Evolutionary conservation across 2,888 invertebrate genomes (phyloP).

Genomic region (Phyllotreta cruciferae): DNA sequence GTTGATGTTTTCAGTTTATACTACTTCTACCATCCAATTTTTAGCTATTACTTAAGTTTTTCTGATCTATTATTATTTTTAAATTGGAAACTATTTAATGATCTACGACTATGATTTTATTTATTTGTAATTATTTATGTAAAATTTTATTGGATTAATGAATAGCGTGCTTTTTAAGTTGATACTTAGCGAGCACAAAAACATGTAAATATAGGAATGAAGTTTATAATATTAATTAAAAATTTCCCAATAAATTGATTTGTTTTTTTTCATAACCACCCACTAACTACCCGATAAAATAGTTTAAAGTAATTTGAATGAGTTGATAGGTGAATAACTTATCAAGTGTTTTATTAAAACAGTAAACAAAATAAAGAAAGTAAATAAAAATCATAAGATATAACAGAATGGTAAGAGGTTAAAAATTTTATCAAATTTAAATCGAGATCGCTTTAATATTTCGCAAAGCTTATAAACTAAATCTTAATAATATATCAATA

Average conservation of each 20-base stretch:
- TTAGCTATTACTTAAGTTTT: conserved; percentile 7
- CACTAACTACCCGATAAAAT: not conserved
- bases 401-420: conserved; percentile 52
- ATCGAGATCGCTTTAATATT: conserved; percentile 60
- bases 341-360: conserved; percentile 46
- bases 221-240: conserved; percentile 41
- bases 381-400: conserved; percentile 42
- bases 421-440: conserved; percentile 53
- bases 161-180: conserved; percentile 51
- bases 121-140: conserved; percentile 48
- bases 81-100: conserved; percentile 30
- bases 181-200: conserved; percentile 52
- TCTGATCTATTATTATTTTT: conserved; percentile 7
- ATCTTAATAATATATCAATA: conserved; percentile 60
- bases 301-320: conserved; percentile 5
- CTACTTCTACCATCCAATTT: not conserved
- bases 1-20: conserved; percentile 11
- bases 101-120: conserved; percentile 38
- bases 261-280: not conserved
- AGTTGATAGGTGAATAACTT: conserved; percentile 14
- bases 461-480: conserved; percentile 62
- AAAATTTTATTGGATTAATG: conserved; percentile 46
- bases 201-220: conserved; percentile 53
- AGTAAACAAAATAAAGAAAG: conserved; percentile 42
- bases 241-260: conserved; percentile 14